Percentiles rank a stretch among this genome's conserved stretches.
These are phyloP conservation scores for Lutraria rhynchaena DNA, from an alignment of 1,140 invertebrate genomes.

Conservation along the genomic window DNA sequence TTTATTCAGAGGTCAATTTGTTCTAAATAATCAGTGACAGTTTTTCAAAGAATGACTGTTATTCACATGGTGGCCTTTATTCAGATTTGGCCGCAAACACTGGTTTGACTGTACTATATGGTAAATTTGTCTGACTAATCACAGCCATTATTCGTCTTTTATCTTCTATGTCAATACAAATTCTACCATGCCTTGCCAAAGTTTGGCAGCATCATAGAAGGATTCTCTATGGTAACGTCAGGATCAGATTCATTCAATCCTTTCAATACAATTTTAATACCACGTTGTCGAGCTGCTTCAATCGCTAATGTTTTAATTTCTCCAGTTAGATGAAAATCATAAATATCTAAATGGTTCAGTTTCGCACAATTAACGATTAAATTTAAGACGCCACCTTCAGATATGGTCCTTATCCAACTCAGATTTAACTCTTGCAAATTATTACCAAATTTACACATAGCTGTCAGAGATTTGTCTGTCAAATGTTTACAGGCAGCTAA, in stretches of 20 bases:
- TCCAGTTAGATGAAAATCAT: slow-evolving; percentile 51
- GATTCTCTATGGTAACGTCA: slow-evolving; percentile 52
- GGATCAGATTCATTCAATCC: slow-evolving; percentile 46
- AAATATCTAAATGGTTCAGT: slow-evolving; percentile 64
- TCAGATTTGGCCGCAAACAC: no score
- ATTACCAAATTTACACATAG: slow-evolving; percentile 58
- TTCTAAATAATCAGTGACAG: no score
- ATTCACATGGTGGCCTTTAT: no score
- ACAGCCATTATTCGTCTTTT: no score
- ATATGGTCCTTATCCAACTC: slow-evolving; percentile 57
- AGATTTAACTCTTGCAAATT: slow-evolving; percentile 63
- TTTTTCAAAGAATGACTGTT: no score
- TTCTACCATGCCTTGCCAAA: slow-evolving; percentile 50
- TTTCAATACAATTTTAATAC: slow-evolving; percentile 49
- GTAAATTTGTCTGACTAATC: no score
- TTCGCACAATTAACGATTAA: slow-evolving; percentile 48
- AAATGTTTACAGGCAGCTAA: slow-evolving; percentile 69
- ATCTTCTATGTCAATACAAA: no score
- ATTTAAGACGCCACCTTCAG: slow-evolving; percentile 59
- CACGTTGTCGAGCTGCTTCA: slow-evolving; percentile 39
- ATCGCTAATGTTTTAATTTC: slow-evolving; percentile 53
- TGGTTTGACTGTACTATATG: no score
- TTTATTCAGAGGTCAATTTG: no score
- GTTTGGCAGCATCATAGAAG: slow-evolving; percentile 43
- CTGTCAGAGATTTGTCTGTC: slow-evolving; percentile 61